phyloP scores from a whole-genome alignment of 2,888 invertebrate genomes.

The Phymatocera aterrima region DNA sequence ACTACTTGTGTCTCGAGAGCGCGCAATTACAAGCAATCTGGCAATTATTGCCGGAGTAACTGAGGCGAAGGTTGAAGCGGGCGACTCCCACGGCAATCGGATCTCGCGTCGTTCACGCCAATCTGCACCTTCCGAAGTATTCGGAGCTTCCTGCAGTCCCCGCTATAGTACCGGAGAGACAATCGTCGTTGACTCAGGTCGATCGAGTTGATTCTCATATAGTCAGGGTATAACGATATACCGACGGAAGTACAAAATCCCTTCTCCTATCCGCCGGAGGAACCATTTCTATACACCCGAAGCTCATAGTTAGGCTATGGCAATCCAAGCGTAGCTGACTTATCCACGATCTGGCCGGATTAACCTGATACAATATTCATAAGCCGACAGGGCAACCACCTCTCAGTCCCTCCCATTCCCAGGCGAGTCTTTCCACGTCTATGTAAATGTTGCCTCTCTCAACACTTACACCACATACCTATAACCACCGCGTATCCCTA shows the following conservation, averaged over 20 bases:
- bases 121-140: constrained; percentile 42
- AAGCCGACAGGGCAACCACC: constrained; percentile 59
- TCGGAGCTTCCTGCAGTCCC: constrained; percentile 14
- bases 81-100: constrained; percentile 56
- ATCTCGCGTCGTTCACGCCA: constrained; percentile 45
- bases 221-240: neutral
- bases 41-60: constrained; percentile 66
- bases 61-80: constrained; percentile 52
- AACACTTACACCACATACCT: constrained; percentile 52
- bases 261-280: constrained; percentile 25
- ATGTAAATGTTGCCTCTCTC: constrained; percentile 62
- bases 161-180: neutral
- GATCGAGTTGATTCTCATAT: neutral
- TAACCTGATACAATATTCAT: constrained; percentile 72
- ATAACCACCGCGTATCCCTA: neutral
- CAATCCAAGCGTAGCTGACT: constrained; percentile 61
- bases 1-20: constrained; percentile 65
- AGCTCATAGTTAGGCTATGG: constrained; percentile 31
- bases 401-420: constrained; percentile 32
- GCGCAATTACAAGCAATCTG: constrained; percentile 71
- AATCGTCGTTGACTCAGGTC: constrained; percentile 4
- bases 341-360: constrained; percentile 70
- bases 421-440: constrained; percentile 56
- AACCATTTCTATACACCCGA: constrained; percentile 48
- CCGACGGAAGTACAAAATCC: neutral